Evolutionary conservation across 2,888 invertebrate species (phyloP), one percentile per base, ranked within the genome.

Genomic region (Nematopogon swammerdamellus): DNA sequence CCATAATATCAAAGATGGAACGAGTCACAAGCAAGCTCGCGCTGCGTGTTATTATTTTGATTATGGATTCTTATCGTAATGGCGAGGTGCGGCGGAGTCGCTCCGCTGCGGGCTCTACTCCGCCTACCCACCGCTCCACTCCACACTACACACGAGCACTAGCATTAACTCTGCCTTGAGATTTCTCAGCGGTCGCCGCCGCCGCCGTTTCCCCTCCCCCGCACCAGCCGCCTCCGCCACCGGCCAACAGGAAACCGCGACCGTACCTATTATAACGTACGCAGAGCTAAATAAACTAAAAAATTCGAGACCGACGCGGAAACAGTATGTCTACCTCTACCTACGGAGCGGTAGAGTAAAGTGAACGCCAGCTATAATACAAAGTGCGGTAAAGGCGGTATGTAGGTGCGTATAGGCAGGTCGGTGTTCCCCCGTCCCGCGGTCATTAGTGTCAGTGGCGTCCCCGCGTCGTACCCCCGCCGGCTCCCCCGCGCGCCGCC

Each of bases 391-490:
- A 8, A 8, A 25, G 4, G 25, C 8, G 8, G 14, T 8, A 36
- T 36, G 69, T 72, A 71, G 66, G 60, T 63, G 61, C 61, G 56
- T 50, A 49, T 29, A 46, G 46, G 16, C 30, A 14, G 10, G 17
- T 17, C 47, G 18, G 44, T 29, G 52, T 54, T 70, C 74, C 68
- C 73, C 60, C 77, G 76, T 76, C 79, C 72, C 80, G 80, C 80
- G 72, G 80, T 80, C 80, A 80, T 80, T 80, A 80, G 80, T 67
- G 63, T 67, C 69, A 50, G 51, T 49, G 25, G 63, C 66, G 60
- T 62, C 58, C 68, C 69, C 68, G 70, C 65, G 70, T 58, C 68
- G 60, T 68, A 18, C 45, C 44, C 43, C 47, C 46, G 29, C 44
- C 66, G 6, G 63, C 66, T 59, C 62, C 58, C 68, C 69, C 68